Evolutionary conservation across 2,888 invertebrate genomes (phyloP).

Genomic region (Bembecia ichneumoniformis): DNA sequence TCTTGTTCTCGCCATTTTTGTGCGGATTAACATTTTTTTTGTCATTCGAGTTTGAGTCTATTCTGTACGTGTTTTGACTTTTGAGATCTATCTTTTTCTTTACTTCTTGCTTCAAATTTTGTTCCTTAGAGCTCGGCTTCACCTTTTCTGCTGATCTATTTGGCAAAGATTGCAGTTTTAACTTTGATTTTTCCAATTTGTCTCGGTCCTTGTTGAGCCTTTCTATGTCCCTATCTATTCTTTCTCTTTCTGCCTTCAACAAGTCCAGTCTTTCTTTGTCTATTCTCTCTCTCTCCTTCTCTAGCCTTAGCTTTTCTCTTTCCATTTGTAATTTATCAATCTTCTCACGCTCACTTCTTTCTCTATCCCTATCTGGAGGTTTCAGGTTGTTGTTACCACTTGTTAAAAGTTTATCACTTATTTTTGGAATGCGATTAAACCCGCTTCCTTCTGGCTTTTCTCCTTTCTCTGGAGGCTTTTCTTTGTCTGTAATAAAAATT

Average conservation of each 20-base stretch:
- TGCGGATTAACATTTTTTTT: slow-evolving; percentile 28
- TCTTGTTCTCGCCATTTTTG: slow-evolving; percentile 34
- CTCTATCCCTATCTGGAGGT: slow-evolving; percentile 26
- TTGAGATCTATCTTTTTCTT: slow-evolving; percentile 62
- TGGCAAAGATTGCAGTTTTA: slow-evolving; percentile 38
- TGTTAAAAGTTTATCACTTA: slow-evolving; percentile 37
- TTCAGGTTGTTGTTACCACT: slow-evolving; percentile 33
- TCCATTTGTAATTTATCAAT: slow-evolving; percentile 28
- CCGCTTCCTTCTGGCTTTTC: slow-evolving; percentile 37
- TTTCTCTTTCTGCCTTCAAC: slow-evolving; percentile 54
- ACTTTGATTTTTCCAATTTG: slow-evolving; percentile 50
- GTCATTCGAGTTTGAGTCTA: slow-evolving; percentile 60
- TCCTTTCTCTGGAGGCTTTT: slow-evolving; percentile 38
- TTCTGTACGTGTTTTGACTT: slow-evolving; percentile 62
- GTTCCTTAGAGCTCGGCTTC: slow-evolving; percentile 33
- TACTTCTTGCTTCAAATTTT: slow-evolving; percentile 20
- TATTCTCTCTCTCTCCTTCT: slow-evolving; percentile 28
- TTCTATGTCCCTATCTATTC: slow-evolving; percentile 56
- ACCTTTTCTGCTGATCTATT: slow-evolving; percentile 36
- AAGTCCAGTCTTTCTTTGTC: slow-evolving; percentile 39
- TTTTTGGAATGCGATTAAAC: slow-evolving; percentile 69
- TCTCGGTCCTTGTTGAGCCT: slow-evolving; percentile 50
- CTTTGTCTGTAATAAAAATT: slow-evolving; percentile 23
- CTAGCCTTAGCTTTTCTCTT: slow-evolving; percentile 10
- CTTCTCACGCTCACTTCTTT: slow-evolving; percentile 21